Percentiles rank a stretch among this genome's conserved stretches.
Evolutionary conservation across 2,113 vertebrate genomes (phyloP).

Genomic region (Sapajus apella): DNA sequence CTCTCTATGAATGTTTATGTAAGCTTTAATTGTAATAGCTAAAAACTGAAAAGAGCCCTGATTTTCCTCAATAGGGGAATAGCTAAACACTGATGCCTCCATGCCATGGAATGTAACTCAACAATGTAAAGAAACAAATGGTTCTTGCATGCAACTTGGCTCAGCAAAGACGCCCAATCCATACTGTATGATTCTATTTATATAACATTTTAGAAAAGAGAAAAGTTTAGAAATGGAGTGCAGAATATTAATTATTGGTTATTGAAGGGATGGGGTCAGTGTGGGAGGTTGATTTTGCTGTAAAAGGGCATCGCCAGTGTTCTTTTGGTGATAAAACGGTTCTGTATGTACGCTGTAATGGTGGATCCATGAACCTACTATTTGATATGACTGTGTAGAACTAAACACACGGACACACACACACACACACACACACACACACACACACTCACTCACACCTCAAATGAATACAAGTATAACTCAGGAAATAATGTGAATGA

Average conservation of each 20-base stretch:
- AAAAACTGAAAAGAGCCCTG: not conserved
- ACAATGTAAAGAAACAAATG: not conserved
- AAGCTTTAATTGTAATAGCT: not conserved
- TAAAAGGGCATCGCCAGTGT: not conserved
- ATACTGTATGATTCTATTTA: not conserved
- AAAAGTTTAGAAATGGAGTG: not conserved
- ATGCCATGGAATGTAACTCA: not conserved
- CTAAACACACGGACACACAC: not conserved
- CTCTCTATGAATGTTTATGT: not conserved
- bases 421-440: no score
- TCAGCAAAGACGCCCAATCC: not conserved
- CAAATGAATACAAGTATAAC: not conserved
- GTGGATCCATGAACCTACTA: not conserved
- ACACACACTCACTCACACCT: not conserved
- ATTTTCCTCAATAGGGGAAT: not conserved
- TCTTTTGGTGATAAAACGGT: not conserved
- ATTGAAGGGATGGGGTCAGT: not conserved
- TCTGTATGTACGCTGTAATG: accelerated
- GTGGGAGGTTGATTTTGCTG: accelerated
- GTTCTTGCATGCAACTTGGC: not conserved
- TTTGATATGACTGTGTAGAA: not conserved
- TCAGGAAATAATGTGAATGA: not conserved
- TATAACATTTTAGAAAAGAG: not conserved
- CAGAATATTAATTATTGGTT: not conserved
- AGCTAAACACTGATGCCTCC: not conserved